Percentiles rank a stretch among this genome's conserved stretches.
phyloP scores from a whole-genome alignment of 1,140 invertebrate species.

The Hyles vespertilio region DNA sequence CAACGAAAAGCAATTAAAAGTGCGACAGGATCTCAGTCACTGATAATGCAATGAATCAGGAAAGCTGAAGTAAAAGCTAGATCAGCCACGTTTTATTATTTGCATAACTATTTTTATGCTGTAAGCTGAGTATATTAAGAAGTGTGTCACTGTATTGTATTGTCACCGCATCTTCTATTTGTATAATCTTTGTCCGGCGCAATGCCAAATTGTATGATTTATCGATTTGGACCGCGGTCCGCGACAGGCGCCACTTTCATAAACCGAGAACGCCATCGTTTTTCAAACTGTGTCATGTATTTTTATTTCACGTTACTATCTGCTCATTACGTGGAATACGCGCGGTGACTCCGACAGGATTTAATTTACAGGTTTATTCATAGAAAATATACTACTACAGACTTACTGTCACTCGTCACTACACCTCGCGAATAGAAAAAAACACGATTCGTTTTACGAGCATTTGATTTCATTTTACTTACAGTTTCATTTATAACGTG shows the following conservation, averaged over 20 bases:
- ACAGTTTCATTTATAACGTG: neutral
- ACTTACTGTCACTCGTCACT: slow-evolving; percentile 8
- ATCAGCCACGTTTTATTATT: too few relatives aligned
- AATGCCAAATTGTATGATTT: slow-evolving; percentile 64
- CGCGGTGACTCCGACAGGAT: neutral
- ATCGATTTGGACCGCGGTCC: slow-evolving; percentile 31
- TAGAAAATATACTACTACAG: slow-evolving; percentile 8
- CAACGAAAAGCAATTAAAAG: too few relatives aligned
- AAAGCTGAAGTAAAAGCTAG: too few relatives aligned
- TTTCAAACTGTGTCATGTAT: slow-evolving; percentile 31
- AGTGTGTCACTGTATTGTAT: slow-evolving; percentile 4
- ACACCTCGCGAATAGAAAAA: neutral
- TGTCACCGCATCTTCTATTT: slow-evolving; percentile 10
- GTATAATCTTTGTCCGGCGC: slow-evolving; percentile 46
- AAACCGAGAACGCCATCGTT: slow-evolving; percentile 34
- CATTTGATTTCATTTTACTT: neutral
- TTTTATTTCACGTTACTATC: slow-evolving; percentile 22
- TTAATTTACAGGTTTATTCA: slow-evolving; percentile 8
- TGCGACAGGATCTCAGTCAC: too few relatives aligned
- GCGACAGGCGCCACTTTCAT: slow-evolving; percentile 52
- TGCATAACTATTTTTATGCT: too few relatives aligned
- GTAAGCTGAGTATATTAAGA: neutral
- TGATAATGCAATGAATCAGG: too few relatives aligned
- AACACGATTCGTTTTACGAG: neutral
- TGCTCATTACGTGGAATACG: slow-evolving; percentile 2